A percentile compares a stretch with the other conserved stretches of the same genome.
These are phyloP conservation scores for Patella caerulea DNA, from an alignment of 2,888 invertebrate species.

Conservation along the genomic window DNA sequence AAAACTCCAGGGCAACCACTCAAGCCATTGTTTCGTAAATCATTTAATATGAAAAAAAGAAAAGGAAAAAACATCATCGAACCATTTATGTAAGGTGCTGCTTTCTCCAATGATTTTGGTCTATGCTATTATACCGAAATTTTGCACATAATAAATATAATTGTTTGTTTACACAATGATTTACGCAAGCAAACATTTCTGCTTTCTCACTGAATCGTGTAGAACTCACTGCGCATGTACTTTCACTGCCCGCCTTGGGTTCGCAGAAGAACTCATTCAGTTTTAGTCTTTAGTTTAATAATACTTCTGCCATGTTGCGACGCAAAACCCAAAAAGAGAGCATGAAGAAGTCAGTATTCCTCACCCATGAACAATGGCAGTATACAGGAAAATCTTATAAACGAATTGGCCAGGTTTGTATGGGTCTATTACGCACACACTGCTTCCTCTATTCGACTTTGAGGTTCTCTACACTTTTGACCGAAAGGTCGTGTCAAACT, in stretches of 20 bases:
- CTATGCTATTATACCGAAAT: too few relatives aligned
- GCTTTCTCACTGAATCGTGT: not conserved
- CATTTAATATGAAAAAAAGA: too few relatives aligned
- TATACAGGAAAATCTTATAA: conserved; percentile 54
- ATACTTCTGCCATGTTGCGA: conserved; percentile 37
- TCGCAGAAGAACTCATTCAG: not conserved
- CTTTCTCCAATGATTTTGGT: too few relatives aligned
- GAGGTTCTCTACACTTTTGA: conserved; percentile 13
- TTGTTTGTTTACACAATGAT: too few relatives aligned
- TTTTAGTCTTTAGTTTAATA: conserved; percentile 1
- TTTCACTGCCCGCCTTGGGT: conserved; percentile 12
- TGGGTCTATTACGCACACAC: not conserved
- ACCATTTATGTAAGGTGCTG: too few relatives aligned
- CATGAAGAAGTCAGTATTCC: conserved; percentile 51
- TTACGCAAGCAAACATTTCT: too few relatives aligned
- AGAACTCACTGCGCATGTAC: conserved; percentile 5
- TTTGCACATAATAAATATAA: too few relatives aligned
- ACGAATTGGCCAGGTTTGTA: conserved; percentile 55
- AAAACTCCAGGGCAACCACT: too few relatives aligned
- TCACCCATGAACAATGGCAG: conserved; percentile 56
- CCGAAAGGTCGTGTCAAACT: not conserved
- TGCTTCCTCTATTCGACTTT: not conserved
- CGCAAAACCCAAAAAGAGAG: conserved; percentile 40
- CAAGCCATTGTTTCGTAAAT: too few relatives aligned
- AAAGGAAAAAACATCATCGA: too few relatives aligned